These are phyloP conservation scores for Siniperca obscura DNA, from an alignment of 2,797 vertebrate genomes.

Conservation along the genomic window DNA sequence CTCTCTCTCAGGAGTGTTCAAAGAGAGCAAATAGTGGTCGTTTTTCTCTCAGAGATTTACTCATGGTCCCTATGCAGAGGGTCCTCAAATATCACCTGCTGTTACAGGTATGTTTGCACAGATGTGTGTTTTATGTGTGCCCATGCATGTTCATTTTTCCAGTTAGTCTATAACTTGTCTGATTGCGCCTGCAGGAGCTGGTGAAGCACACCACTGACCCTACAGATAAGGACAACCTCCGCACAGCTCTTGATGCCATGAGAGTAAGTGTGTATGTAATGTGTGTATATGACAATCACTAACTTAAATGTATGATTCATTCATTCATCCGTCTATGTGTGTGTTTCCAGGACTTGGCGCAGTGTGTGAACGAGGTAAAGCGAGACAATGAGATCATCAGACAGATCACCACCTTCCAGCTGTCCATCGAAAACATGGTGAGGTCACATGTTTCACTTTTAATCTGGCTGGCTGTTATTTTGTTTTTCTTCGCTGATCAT, in stretches of 20 bases:
- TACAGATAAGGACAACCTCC: slow-evolving; percentile 89
- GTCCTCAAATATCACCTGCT: slow-evolving; percentile 94
- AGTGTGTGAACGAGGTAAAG: slow-evolving; percentile 95
- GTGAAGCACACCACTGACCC: slow-evolving; percentile 88
- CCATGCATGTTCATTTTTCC: not conserved
- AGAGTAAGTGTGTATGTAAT: slow-evolving; percentile 79
- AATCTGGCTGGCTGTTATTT: not conserved
- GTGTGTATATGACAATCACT: not conserved
- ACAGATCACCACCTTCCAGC: slow-evolving; percentile 94
- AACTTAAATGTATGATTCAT: not conserved
- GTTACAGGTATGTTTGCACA: slow-evolving; percentile 86
- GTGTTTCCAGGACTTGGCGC: slow-evolving; percentile 89
- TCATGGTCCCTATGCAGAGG: slow-evolving; percentile 95
- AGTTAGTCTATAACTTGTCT: slow-evolving; percentile 11
- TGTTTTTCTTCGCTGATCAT: not conserved
- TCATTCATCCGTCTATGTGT: not conserved
- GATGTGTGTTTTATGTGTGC: not conserved
- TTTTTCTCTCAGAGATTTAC: slow-evolving; percentile 91
- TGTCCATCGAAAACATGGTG: slow-evolving; percentile 94
- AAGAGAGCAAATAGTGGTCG: slow-evolving; percentile 92
- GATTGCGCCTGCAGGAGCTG: slow-evolving; percentile 85
- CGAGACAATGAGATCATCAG: slow-evolving; percentile 93
- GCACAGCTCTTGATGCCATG: slow-evolving; percentile 91
- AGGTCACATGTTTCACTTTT: slow-evolving; percentile 39
- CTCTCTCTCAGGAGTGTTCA: slow-evolving; percentile 88